Evolutionary conservation across 2,113 vertebrate genomes (phyloP).

Genomic region (Epinephelus fuscoguttatus): DNA sequence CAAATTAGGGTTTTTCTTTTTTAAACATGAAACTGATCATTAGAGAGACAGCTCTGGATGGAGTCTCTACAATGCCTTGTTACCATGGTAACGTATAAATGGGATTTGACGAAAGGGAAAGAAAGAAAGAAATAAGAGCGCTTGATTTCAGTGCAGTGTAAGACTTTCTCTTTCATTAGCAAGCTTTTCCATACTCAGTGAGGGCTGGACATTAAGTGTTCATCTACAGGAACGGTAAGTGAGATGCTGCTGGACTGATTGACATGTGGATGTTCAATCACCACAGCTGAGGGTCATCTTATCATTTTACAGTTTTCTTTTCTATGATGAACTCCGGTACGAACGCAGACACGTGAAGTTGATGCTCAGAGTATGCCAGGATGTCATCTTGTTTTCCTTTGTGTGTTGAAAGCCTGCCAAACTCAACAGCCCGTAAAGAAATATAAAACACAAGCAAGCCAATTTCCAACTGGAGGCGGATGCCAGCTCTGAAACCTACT

Average conservation of each 20-base stretch:
- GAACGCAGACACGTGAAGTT: background rate
- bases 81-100: constrained; percentile 48
- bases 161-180: background rate
- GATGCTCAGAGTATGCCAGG: background rate
- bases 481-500: constrained; percentile 11
- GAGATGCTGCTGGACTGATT: constrained; percentile 26
- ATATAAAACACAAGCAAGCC: constrained; percentile 29
- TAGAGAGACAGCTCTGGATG: background rate
- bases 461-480: constrained; percentile 21
- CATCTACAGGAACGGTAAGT: constrained; percentile 45
- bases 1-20: background rate
- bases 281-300: constrained; percentile 27
- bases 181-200: background rate
- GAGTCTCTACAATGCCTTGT: constrained; percentile 28
- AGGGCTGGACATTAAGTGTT: constrained; percentile 31
- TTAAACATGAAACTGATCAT: background rate
- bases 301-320: constrained; percentile 1
- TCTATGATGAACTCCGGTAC: background rate
- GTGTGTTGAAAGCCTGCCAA: constrained; percentile 31
- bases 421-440: constrained; percentile 16
- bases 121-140: background rate
- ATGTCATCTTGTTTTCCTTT: constrained; percentile 30
- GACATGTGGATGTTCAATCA: background rate
- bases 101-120: background rate
- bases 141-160: constrained; percentile 23